phyloP scores from a whole-genome alignment of 2,888 invertebrate species.

The Coelogynopora nodosa region DNA sequence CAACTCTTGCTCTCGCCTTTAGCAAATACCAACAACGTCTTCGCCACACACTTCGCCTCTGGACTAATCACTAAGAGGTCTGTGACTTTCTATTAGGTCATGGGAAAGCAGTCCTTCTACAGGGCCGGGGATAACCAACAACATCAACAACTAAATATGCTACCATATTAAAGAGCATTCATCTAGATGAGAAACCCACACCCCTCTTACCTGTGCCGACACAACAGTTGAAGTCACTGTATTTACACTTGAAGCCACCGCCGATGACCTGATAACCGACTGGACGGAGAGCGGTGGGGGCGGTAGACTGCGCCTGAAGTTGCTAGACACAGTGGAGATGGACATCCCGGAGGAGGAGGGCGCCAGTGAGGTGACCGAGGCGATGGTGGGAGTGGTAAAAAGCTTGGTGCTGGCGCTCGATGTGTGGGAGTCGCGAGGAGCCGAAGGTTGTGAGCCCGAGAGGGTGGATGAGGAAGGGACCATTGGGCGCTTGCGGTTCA shows the following conservation, averaged over 20 bases:
- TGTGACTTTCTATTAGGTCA: too few species aligned
- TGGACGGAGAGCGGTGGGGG: not conserved
- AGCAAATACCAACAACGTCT: too few species aligned
- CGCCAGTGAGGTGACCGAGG: not conserved
- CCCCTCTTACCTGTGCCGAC: not conserved
- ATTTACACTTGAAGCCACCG: not conserved
- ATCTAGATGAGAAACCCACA: too few species aligned
- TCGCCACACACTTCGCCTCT: too few species aligned
- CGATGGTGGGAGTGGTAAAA: not conserved
- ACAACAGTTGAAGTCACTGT: not conserved
- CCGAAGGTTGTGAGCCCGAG: not conserved
- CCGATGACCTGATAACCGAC: not conserved
- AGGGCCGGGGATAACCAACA: too few species aligned
- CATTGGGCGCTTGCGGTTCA: not conserved
- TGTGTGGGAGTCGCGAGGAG: not conserved
- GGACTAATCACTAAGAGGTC: too few species aligned
- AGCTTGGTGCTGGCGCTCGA: not conserved
- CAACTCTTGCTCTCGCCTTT: too few species aligned
- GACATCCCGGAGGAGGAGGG: not conserved
- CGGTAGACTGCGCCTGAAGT: not conserved
- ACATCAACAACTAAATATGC: too few species aligned
- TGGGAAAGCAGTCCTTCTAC: too few species aligned
- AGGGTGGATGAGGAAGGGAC: not conserved
- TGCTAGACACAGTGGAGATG: not conserved
- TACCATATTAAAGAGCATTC: too few species aligned